These are phyloP conservation scores for Caerostris extrusa DNA, from an alignment of 1,140 invertebrate genomes.

Conservation along the genomic window DNA sequence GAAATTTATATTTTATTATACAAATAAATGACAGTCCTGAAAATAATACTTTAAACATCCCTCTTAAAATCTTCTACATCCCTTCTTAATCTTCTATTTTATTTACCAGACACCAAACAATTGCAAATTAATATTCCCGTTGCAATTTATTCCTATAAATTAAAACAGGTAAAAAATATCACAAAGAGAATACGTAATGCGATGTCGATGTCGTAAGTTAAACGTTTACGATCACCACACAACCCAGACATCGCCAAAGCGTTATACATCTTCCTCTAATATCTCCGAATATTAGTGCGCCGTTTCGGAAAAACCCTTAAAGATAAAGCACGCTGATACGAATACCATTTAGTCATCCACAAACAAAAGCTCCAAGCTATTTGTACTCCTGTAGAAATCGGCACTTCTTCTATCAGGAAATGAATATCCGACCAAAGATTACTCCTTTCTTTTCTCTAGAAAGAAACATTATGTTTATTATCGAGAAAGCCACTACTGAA, in stretches of 20 bases:
- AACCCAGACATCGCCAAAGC: background rate
- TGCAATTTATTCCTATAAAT: background rate
- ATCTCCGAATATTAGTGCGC: background rate
- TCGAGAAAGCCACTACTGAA: slow-evolving; percentile 21
- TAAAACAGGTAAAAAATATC: background rate
- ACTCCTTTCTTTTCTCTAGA: background rate
- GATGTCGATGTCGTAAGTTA: background rate
- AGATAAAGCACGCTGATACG: slow-evolving; percentile 14
- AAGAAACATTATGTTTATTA: slow-evolving; percentile 1
- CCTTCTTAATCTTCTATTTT: no score
- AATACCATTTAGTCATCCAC: slow-evolving; percentile 12
- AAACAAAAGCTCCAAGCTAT: background rate
- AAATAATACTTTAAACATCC: no score
- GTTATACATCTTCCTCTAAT: background rate
- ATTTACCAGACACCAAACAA: no score
- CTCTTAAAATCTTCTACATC: no score
- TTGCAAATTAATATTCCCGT: no score
- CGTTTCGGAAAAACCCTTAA: background rate
- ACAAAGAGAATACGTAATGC: background rate
- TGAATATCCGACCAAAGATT: slow-evolving; percentile 13
- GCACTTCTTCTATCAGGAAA: slow-evolving; percentile 1
- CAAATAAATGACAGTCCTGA: no score
- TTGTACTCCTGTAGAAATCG: background rate
- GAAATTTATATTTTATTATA: no score
- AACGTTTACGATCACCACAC: background rate